phyloP scores from a whole-genome alignment of 2,888 invertebrate genomes.

The Drosophila borborema region DNA sequence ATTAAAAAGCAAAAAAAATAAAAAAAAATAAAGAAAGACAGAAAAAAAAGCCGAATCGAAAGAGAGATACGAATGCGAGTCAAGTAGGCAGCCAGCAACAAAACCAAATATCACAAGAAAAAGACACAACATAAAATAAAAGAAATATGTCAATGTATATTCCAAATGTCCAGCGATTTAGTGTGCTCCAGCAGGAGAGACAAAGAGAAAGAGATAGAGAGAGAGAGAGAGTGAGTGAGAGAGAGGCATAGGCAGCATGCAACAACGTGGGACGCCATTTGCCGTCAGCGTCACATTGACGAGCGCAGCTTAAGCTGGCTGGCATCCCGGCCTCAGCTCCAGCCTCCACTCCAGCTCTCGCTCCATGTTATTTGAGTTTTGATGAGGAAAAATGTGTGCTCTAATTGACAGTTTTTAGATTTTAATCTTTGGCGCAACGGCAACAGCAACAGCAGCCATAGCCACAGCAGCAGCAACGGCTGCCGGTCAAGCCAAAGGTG shows the following conservation, averaged over 20 bases:
- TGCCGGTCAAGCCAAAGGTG: conserved; percentile 27
- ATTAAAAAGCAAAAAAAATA: conserved; percentile 45
- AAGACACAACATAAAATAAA: conserved; percentile 8
- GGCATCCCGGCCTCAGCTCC: conserved; percentile 3
- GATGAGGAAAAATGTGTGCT: conserved; percentile 82
- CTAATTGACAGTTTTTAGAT: conserved; percentile 84
- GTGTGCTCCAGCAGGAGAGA: conserved; percentile 16
- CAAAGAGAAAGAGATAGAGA: not conserved
- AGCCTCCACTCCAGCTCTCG: not conserved
- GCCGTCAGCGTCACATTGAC: conserved; percentile 71
- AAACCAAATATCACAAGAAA: conserved; percentile 11
- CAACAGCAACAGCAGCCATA: not conserved
- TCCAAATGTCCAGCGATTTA: conserved; percentile 68
- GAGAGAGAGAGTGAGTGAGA: not conserved
- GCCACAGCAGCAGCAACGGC: not conserved
- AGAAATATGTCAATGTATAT: conserved; percentile 78
- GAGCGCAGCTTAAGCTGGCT: conserved; percentile 63
- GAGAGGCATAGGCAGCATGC: conserved; percentile 19
- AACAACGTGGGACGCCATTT: conserved; percentile 71
- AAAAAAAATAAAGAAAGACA: not conserved
- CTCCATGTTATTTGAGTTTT: conserved; percentile 62
- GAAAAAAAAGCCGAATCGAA: not conserved
- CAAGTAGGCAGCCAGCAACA: conserved; percentile 18
- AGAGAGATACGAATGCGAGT: conserved; percentile 30
- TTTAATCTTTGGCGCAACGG: conserved; percentile 76